Percentiles rank a stretch among this genome's conserved stretches.
Conservation (phyloP, 1,140 invertebrate species). For the Oryzaephilus surinamensis region DNA sequence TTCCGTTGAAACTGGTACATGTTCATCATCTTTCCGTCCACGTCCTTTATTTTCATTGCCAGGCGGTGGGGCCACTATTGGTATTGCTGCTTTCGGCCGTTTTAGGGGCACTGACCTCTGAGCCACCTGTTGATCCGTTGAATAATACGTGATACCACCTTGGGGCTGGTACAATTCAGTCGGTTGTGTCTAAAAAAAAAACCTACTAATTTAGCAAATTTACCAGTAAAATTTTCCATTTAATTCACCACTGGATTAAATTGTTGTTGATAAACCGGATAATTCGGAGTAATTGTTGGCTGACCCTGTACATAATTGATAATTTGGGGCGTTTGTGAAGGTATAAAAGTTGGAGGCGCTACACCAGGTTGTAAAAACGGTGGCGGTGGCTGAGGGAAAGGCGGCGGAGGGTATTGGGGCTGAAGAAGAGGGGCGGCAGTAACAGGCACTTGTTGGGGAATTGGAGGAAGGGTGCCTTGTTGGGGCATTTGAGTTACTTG, state of each 20-base stretch:
- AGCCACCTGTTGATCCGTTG: conserved; percentile 31
- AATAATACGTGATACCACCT: conserved; percentile 35
- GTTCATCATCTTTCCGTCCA: too few relatives aligned
- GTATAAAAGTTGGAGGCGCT: conserved; percentile 17
- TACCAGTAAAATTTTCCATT: not conserved
- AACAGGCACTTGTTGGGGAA: conserved; percentile 19
- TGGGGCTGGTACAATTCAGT: conserved; percentile 34
- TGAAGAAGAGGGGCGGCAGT: conserved; percentile 20
- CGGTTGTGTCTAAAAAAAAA: conserved; percentile 27
- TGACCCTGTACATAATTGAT: conserved; percentile 30
- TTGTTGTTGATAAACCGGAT: conserved; percentile 29
- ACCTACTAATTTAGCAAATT: not conserved
- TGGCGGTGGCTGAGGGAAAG: conserved; percentile 20
- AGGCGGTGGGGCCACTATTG: conserved; percentile 33
- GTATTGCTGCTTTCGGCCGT: conserved; percentile 33
- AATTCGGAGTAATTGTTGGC: conserved; percentile 23
- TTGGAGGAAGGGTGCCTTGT: conserved; percentile 14
- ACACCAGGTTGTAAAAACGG: conserved; percentile 21
- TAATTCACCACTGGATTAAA: conserved; percentile 29
- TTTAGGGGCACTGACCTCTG: conserved; percentile 28
- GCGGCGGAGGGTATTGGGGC: conserved; percentile 16
- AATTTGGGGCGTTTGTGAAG: conserved; percentile 25
- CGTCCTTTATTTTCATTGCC: conserved; percentile 19
- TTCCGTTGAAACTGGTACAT: too few relatives aligned
- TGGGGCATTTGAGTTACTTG: conserved; percentile 18